A percentile compares a stretch with the other conserved stretches of the same genome.
Conservation (phyloP, 1,140 invertebrate species). For the Daktulosphaira vitifoliae region DNA sequence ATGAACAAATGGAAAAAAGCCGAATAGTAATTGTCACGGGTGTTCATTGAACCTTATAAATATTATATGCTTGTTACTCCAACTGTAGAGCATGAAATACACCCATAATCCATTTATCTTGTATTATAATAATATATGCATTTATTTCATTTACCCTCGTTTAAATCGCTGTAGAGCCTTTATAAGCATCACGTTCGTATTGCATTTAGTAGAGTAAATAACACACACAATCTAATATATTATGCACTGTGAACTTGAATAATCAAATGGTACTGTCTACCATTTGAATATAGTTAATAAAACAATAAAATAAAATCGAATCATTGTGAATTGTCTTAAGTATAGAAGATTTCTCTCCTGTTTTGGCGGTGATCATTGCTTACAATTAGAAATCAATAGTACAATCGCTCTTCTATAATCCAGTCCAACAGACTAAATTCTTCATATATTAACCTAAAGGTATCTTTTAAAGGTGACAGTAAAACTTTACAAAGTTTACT, state of each 20-base stretch:
- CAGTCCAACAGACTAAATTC: no score
- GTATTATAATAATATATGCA: background rate
- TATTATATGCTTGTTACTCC: no score
- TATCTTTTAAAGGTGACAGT: no score
- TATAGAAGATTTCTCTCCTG: constrained; percentile 16
- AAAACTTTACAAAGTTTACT: no score
- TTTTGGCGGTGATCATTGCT: constrained; percentile 6
- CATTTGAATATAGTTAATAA: no score
- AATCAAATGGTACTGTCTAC: no score
- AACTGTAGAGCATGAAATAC: no score
- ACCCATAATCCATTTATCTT: no score
- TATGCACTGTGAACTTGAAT: background rate
- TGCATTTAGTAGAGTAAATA: no score
- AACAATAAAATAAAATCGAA: background rate
- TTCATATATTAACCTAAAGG: no score
- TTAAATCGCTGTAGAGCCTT: constrained; percentile 17
- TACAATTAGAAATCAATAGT: constrained; percentile 16
- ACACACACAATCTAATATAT: background rate
- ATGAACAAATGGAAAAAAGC: background rate
- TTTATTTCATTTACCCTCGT: constrained; percentile 19
- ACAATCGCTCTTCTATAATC: no score
- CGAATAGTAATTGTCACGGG: constrained; percentile 11
- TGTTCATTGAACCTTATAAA: constrained; percentile 29
- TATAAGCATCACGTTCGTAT: constrained; percentile 1
- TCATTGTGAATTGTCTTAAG: constrained; percentile 21